These are phyloP conservation scores for Leucosticte australis DNA, from an alignment of 2,113 vertebrate genomes.

Conservation along the genomic window DNA sequence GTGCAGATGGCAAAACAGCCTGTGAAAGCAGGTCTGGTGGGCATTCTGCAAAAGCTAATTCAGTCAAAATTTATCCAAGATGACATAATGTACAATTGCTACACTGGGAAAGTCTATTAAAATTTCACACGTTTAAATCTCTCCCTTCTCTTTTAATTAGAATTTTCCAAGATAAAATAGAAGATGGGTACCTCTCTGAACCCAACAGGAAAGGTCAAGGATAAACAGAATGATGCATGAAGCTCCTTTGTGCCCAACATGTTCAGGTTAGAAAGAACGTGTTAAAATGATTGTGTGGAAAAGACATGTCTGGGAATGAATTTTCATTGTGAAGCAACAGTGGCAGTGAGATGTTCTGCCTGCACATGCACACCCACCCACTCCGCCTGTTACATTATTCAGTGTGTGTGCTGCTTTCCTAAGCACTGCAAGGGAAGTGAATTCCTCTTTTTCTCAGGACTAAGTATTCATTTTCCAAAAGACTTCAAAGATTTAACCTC, in stretches of 20 bases:
- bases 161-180: constrained; percentile 19
- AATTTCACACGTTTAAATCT: constrained; percentile 52
- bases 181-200: neutral
- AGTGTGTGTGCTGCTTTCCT: constrained; percentile 21
- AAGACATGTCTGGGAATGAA: constrained; percentile 40
- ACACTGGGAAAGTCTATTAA: constrained; percentile 17
- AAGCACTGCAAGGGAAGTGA: neutral
- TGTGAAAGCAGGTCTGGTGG: constrained; percentile 57
- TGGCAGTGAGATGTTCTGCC: constrained; percentile 45
- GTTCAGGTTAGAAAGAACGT: constrained; percentile 24
- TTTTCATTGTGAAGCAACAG: constrained; percentile 55
- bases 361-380: constrained; percentile 52
- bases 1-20: constrained; percentile 73
- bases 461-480: neutral
- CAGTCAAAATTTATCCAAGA: constrained; percentile 58
- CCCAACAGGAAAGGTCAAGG: neutral
- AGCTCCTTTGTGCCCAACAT: constrained; percentile 1
- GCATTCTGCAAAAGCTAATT: constrained; percentile 64
- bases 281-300: constrained; percentile 26
- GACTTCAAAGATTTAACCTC: neutral
- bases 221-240: constrained; percentile 5
- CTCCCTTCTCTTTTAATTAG: constrained; percentile 31
- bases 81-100: constrained; percentile 36
- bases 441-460: neutral
- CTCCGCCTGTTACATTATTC: constrained; percentile 39